These are phyloP conservation scores for Hydrocynus forskahlii DNA, from an alignment of 2,797 vertebrate genomes.

Conservation along the genomic window DNA sequence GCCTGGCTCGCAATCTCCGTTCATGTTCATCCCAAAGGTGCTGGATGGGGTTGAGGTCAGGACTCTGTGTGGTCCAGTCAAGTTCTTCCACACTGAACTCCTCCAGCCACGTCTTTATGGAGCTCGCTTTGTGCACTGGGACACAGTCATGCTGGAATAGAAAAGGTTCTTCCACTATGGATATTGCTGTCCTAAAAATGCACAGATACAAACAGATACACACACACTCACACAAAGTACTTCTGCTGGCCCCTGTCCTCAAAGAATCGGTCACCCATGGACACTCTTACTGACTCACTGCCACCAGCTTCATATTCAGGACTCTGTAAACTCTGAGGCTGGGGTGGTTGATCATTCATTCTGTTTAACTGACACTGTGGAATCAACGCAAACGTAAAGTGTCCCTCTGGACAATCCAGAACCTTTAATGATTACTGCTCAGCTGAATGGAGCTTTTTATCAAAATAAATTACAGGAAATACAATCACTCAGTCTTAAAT, in stretches of 20 bases:
- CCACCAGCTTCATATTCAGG: neutral
- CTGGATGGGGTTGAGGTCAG: too few relatives aligned
- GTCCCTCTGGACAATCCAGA: neutral
- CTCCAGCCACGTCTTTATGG: too few relatives aligned
- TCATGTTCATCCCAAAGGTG: too few relatives aligned
- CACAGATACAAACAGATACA: neutral
- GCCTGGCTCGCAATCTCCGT: too few relatives aligned
- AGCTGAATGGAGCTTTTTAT: neutral
- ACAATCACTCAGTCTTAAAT: neutral
- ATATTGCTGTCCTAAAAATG: neutral
- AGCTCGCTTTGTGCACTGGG: too few relatives aligned
- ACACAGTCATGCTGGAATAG: too few relatives aligned
- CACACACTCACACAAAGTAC: neutral
- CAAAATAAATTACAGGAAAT: neutral
- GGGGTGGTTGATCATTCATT: slow-evolving; percentile 38
- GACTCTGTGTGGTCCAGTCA: too few relatives aligned
- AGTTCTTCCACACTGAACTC: too few relatives aligned
- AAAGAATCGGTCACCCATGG: neutral
- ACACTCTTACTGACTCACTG: slow-evolving; percentile 10
- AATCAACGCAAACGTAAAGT: too few relatives aligned
- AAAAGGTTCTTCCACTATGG: too few relatives aligned
- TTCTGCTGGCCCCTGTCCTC: neutral
- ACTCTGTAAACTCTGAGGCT: neutral
- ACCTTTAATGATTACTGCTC: slow-evolving; percentile 9
- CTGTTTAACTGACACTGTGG: slow-evolving; percentile 17